Conservation (phyloP, 53 echinoderm and acorn worm genomes). For the Crossaster papposus region DNA sequence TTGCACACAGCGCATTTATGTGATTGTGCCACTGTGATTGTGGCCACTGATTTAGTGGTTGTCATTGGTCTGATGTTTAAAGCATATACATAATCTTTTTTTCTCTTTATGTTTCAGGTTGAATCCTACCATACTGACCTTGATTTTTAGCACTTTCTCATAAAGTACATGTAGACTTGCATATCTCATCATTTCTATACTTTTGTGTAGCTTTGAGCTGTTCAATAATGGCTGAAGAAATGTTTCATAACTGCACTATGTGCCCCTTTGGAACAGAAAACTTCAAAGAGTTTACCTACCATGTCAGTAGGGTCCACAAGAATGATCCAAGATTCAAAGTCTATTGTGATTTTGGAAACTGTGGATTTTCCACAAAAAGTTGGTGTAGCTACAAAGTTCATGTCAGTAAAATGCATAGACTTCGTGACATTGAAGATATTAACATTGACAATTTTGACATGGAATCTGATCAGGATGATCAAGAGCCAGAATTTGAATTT, state of each 20-base stretch:
- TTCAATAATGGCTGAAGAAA: not conserved
- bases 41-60: no score
- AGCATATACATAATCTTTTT: not conserved
- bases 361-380: constrained; percentile 54
- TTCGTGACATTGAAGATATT: not conserved
- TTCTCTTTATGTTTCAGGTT: not conserved
- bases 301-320: constrained; percentile 24
- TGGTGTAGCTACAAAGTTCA: constrained; percentile 44
- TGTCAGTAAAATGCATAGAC: constrained; percentile 42
- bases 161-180: not conserved
- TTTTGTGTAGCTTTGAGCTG: not conserved
- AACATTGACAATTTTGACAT: not conserved
- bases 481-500: not conserved
- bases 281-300: constrained; percentile 22
- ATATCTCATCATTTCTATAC: no score
- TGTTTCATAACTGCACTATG: constrained; percentile 16
- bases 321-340: constrained; percentile 34
- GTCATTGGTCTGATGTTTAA: no score
- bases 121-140: not conserved
- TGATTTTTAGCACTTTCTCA: not conserved
- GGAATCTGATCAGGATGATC: constrained; percentile 5
- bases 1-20: no score
- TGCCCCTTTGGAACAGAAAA: constrained; percentile 12
- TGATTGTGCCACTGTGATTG: no score
- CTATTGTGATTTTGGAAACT: constrained; percentile 49